Evolutionary conservation across 2,113 vertebrate genomes (phyloP).

Genomic region (Mugil cephalus): DNA sequence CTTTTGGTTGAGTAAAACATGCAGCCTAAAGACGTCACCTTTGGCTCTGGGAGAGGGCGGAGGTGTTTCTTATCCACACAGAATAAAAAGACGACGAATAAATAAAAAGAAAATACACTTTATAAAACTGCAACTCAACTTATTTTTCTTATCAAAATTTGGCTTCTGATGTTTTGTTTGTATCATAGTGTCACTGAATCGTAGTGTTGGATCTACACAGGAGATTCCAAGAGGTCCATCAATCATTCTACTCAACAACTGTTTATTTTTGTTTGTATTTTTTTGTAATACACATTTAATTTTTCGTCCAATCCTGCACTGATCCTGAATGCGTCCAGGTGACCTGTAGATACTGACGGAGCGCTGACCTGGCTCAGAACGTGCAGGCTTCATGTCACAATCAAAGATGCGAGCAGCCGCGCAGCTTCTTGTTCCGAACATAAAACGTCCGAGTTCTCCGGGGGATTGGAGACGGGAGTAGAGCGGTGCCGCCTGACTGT

Average conservation of each 20-base stretch:
- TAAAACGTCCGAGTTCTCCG: constrained; percentile 14
- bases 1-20: not conserved
- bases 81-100: too few relatives aligned
- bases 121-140: too few relatives aligned
- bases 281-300: not conserved
- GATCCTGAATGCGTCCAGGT: not conserved
- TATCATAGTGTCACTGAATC: too few relatives aligned
- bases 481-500: constrained; percentile 22
- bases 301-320: not conserved
- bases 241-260: too few relatives aligned
- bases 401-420: not conserved
- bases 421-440: constrained; percentile 1
- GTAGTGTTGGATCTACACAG: too few relatives aligned
- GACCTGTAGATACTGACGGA: constrained; percentile 2
- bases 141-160: too few relatives aligned
- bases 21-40: not conserved
- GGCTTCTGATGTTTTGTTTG: too few relatives aligned
- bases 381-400: constrained; percentile 2
- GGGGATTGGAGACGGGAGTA: constrained; percentile 3
- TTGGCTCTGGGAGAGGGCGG: not conserved
- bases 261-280: not conserved
- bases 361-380: not conserved
- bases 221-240: too few relatives aligned
- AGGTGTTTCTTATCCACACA: not conserved
- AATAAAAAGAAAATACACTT: too few relatives aligned